phyloP scores from a whole-genome alignment of 2,113 vertebrate genomes.

The Sphaerodactylus townsendi region DNA sequence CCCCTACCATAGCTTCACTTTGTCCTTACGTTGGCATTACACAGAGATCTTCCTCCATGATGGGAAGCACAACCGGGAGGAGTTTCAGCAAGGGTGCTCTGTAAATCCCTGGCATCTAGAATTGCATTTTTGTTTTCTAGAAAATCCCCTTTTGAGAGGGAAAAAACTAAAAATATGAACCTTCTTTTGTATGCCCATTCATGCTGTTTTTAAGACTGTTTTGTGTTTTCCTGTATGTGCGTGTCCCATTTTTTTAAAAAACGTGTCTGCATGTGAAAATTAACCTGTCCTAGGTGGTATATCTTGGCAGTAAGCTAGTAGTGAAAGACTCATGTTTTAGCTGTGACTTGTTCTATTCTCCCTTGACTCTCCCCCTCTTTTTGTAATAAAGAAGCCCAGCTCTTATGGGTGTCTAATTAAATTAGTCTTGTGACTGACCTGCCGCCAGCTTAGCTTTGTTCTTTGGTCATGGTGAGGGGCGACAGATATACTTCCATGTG shows the following conservation, averaged over 20 bases:
- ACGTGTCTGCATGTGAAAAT: constrained; percentile 30
- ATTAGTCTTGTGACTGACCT: constrained; percentile 31
- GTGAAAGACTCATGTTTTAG: constrained; percentile 14
- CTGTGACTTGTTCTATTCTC: constrained; percentile 16
- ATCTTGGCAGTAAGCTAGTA: constrained; percentile 11
- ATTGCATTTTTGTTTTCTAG: constrained; percentile 4
- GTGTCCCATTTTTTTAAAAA: not conserved
- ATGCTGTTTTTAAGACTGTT: constrained; percentile 1
- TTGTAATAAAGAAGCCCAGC: constrained; percentile 29
- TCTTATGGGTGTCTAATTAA: constrained; percentile 28
- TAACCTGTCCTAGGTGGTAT: not conserved
- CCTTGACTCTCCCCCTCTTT: constrained; percentile 7
- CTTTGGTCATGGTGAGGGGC: not conserved
- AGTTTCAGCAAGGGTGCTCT: not conserved
- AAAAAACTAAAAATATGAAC: not conserved
- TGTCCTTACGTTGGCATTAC: not conserved
- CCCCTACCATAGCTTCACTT: not conserved
- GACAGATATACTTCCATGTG: not conserved
- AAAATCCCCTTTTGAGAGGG: not conserved
- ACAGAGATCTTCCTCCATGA: not conserved
- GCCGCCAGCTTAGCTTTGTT: not conserved
- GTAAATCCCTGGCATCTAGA: not conserved
- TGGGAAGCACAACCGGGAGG: not conserved
- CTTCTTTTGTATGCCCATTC: constrained; percentile 11
- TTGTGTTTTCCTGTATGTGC: not conserved